phyloP scores from a whole-genome alignment of 2,888 invertebrate species.

The Helleia helle region DNA sequence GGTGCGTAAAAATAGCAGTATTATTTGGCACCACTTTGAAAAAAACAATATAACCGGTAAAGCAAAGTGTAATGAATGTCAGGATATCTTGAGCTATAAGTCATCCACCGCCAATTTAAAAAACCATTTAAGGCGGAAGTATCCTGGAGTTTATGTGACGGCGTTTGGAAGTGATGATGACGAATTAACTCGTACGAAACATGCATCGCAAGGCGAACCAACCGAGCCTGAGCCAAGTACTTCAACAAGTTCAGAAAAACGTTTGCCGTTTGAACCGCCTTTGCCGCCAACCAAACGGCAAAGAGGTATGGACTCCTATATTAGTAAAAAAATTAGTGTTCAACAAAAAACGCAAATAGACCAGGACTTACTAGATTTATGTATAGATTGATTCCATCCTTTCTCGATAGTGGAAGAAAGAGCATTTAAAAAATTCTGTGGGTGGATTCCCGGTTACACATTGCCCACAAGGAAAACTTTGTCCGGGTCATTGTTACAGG shows the following conservation, averaged over 20 bases:
- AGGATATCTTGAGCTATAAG: background rate
- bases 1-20: background rate
- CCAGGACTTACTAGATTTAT: slow-evolving; percentile 14
- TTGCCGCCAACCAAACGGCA: too few relatives aligned
- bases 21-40: background rate
- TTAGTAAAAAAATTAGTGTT: slow-evolving; percentile 3
- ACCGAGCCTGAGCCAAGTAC: too few relatives aligned
- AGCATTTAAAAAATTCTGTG: slow-evolving; percentile 20
- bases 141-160: background rate
- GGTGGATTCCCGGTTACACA: slow-evolving; percentile 24
- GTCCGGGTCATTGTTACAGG: slow-evolving; percentile 8
- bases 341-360: slow-evolving; percentile 12
- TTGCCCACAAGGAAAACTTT: slow-evolving; percentile 23
- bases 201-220: too few relatives aligned
- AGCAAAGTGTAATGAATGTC: background rate
- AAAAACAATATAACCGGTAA: background rate
- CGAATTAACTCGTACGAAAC: too few relatives aligned
- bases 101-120: background rate
- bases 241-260: too few relatives aligned
- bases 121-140: background rate
- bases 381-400: slow-evolving; percentile 21
- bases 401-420: slow-evolving; percentile 25
- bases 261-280: too few relatives aligned
- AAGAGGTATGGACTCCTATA: too few relatives aligned
- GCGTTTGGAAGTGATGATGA: background rate